A percentile compares a stretch with the other conserved stretches of the same genome.
Conservation (phyloP, 2,888 invertebrate species). For the Metopia argyrocephala region DNA sequence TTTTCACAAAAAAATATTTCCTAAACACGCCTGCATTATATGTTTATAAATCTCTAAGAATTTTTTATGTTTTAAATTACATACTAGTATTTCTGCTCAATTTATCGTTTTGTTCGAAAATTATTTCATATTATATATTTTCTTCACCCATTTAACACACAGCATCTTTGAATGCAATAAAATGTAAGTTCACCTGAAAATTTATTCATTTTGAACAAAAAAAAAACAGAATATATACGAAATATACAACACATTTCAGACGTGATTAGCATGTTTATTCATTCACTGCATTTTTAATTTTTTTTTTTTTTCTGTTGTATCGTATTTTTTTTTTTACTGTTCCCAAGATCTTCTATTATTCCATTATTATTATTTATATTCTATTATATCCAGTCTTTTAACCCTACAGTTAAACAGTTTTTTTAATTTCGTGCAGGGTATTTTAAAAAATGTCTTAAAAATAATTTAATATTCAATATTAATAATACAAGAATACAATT, state of each 20-base stretch:
- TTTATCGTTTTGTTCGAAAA: constrained; percentile 33
- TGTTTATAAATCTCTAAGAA: no score
- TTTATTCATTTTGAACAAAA: constrained; percentile 10
- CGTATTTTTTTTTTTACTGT: not conserved
- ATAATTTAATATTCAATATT: no score
- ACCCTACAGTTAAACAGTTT: no score
- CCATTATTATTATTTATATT: no score
- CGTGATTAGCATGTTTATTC: constrained; percentile 40
- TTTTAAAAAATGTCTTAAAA: no score
- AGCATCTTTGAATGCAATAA: constrained; percentile 13
- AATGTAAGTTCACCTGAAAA: constrained; percentile 41
- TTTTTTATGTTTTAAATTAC: constrained; percentile 1
- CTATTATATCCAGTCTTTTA: no score
- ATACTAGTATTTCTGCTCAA: constrained; percentile 44
- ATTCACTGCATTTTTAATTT: constrained; percentile 32
- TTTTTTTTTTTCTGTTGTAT: constrained; percentile 14
- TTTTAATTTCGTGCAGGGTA: no score
- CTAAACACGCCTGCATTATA: no score
- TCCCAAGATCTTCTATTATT: not conserved
- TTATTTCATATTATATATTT: not conserved
- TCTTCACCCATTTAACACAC: not conserved
- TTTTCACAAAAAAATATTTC: not conserved
- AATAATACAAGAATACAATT: no score
- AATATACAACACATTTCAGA: not conserved
- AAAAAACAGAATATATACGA: not conserved